These are phyloP conservation scores for Prionace glauca DNA, from an alignment of 2,797 vertebrate genomes.

Conservation along the genomic window DNA sequence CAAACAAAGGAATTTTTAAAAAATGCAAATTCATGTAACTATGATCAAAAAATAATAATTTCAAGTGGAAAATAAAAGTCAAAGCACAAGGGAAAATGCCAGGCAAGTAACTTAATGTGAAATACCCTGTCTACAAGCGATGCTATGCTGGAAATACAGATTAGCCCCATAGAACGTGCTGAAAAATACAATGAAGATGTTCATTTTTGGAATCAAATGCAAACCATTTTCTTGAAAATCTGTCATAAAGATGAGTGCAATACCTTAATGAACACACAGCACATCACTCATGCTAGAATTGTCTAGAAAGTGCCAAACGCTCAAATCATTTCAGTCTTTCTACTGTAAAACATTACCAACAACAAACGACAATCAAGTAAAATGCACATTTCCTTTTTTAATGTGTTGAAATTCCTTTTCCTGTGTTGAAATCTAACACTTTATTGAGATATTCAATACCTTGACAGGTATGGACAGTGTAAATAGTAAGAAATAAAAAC, in stretches of 20 bases:
- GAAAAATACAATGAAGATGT: not conserved
- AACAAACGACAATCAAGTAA: not conserved
- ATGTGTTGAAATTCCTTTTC: too few relatives aligned
- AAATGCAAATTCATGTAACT: not conserved
- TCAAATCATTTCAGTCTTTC: not conserved
- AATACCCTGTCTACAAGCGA: not conserved
- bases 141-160: not conserved
- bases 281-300: not conserved
- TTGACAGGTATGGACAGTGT: too few relatives aligned
- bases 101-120: not conserved
- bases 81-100: not conserved
- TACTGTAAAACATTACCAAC: not conserved
- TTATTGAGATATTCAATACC: too few relatives aligned
- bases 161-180: not conserved
- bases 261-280: not conserved
- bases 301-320: not conserved
- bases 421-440: not conserved
- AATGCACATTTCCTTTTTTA: not conserved
- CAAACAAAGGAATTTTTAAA: not conserved
- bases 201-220: not conserved
- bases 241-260: not conserved
- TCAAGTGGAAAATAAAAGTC: not conserved
- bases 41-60: not conserved
- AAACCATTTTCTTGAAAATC: not conserved
- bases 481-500: too few relatives aligned